phyloP scores from a whole-genome alignment of 35 echinoderm and acorn worm species.

The Lytechinus variegatus region DNA sequence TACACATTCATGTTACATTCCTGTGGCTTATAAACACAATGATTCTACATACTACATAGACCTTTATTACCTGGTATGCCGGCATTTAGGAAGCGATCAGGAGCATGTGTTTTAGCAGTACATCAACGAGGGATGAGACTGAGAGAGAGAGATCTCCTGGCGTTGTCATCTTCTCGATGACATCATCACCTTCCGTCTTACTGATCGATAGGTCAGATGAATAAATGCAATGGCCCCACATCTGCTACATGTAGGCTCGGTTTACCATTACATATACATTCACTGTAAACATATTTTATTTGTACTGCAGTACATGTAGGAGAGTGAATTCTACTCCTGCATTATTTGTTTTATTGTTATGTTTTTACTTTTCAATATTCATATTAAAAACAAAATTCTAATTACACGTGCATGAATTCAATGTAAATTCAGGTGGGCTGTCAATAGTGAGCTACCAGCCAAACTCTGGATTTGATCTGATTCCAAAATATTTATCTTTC shows the following conservation, averaged over 20 bases:
- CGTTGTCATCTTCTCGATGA: not conserved
- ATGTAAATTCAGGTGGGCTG: too few species aligned
- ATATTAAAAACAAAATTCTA: too few species aligned
- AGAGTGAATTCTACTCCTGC: not conserved
- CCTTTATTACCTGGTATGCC: not conserved
- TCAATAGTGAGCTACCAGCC: too few species aligned
- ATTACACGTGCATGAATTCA: too few species aligned
- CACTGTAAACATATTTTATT: not conserved
- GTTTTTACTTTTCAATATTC: too few species aligned
- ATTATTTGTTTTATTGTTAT: too few species aligned
- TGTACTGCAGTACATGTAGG: not conserved
- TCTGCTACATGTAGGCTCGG: not conserved
- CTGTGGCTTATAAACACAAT: not conserved
- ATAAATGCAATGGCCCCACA: not conserved
- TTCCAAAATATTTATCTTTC: too few species aligned
- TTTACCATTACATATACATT: not conserved
- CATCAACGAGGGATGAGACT: not conserved
- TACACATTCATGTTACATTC: not conserved
- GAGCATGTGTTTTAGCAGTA: not conserved
- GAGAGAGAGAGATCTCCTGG: not conserved
- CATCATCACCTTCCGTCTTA: not conserved
- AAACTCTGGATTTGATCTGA: too few species aligned
- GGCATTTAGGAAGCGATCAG: not conserved
- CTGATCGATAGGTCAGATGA: constrained; percentile 1
- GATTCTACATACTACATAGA: not conserved